Base-by-base conservation (phyloP, 1,140 invertebrate genomes). In the Drosophila kikkawai region DNA sequence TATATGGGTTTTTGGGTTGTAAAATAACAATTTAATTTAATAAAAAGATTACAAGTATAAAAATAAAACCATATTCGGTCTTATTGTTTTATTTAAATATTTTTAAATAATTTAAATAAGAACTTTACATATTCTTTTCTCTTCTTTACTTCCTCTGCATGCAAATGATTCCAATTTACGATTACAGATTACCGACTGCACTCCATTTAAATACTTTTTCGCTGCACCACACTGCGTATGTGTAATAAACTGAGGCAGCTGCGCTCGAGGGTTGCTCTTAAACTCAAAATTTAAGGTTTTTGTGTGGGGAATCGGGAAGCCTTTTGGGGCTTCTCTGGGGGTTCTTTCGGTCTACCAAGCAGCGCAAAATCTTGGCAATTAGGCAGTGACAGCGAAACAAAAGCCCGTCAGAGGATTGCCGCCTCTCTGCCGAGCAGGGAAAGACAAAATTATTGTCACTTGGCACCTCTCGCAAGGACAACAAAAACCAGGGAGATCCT, bases 381-480 rank as follows among this genome's bases (percentile, higher is more conserved):
- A 90, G 84, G 79, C 81, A 90, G 63, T 76, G 79, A 77, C 81
- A 73, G 63, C 59, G 73, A 84, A 90, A 84, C 78, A 88, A 87
- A 87, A 80, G 74, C 75, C 55, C 51, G 48, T 29, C 65, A 34
- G 56, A 17, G 50, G 63, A 34, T 59, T 66, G 47, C 19, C 51
- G 36, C 53, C 66, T 50, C 45, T 51, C 48, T 48, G 32, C 37
- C 41, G 57, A 53, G 79, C 63, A 73, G 75, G 68, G 75, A 81
- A 68, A 79, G 65, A 73, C 66, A 76, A 78, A 87, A 88, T 87
- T 87, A 88, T 90, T 88, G 81, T 88, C 85, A 88, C 85, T 90
- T 88, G 85, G 80, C 85, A 88, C 81, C 85, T 82, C 80, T 85
- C 82, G 66, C 36, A 82, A 59, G 69, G 69, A 69, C 58, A 78